Evolutionary conservation across 35 echinoderm and acorn worm species (phyloP), one percentile per base, ranked within the genome.

Genomic region (Anneissia japonica): DNA sequence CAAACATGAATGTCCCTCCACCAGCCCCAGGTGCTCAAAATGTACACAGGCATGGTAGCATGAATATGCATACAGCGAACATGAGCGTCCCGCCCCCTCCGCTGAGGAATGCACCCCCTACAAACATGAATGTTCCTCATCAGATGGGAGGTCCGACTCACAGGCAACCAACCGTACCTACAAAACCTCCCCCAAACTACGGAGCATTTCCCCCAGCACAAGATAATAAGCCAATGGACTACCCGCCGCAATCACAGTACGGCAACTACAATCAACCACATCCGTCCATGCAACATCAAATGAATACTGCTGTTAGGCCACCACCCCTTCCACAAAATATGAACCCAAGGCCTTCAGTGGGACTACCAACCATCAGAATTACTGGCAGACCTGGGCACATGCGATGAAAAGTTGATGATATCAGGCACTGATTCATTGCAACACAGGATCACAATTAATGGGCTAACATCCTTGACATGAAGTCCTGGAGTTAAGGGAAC

Each of bases 221-320:
- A 84, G 40, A 73, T 85, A 89, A n/a, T n/a, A 6, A 64, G 19
- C 19, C 51, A 64, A 64, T 9, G 26, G 51, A 64, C 51, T 64
- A 64, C 46, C 72, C 88, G 6, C 92, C 92, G 23, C 46, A 88
- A 21, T 37, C 81, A 74, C 93, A 94, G 28, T 73, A 51, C 19
- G 74, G 55, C 3, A 73, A 84, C 4, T 84, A 83, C 84, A 76
- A 79, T 30, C 93, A 90, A 46, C 84, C 93, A 34, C 83, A 82
- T 46, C 43, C 75, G 1, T 82, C 56, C 80, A 85, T 17, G 34
- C 31, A 31, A 45, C 40, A 35, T 32, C 86, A 43, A 87, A 76
- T 72, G 17, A 11, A 55, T 76, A 28, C 80, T 64, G 51, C 83
- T 33, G 36, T 74, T 32, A 73, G 73, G 30, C 84, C 84, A 38